phyloP scores from a whole-genome alignment of 1,140 invertebrate genomes.

The Luehdorfia chinensis region DNA sequence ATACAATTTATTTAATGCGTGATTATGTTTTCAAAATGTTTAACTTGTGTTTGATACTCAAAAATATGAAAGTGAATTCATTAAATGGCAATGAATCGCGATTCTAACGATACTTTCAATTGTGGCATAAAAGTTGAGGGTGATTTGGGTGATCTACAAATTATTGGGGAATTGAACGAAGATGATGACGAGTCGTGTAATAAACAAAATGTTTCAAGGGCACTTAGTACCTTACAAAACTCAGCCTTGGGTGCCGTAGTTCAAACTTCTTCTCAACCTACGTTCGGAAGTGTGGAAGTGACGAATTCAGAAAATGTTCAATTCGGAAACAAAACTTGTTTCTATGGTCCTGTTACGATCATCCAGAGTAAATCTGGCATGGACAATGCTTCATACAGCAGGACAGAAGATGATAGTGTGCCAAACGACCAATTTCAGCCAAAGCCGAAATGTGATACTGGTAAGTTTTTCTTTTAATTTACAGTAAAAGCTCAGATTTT shows the following conservation, averaged over 20 bases:
- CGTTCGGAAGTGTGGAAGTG: slow-evolving; percentile 43
- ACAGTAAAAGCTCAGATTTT: no score
- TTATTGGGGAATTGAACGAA: slow-evolving; percentile 39
- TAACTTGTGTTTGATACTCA: slow-evolving; percentile 6
- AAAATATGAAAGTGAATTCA: slow-evolving; percentile 17
- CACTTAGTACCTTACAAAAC: slow-evolving; percentile 23
- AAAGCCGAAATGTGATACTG: slow-evolving; percentile 15
- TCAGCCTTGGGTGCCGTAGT: slow-evolving; percentile 34
- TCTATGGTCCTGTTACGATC: slow-evolving; percentile 63
- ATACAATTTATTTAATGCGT: no score
- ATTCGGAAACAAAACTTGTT: slow-evolving; percentile 63
- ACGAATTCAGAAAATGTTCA: slow-evolving; percentile 56
- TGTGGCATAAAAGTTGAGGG: slow-evolving; percentile 41
- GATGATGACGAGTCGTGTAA: slow-evolving; percentile 28
- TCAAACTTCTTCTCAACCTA: slow-evolving; percentile 29
- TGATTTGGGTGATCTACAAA: slow-evolving; percentile 49
- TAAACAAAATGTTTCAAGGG: slow-evolving; percentile 27
- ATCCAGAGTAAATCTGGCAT: slow-evolving; percentile 45
- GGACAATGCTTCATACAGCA: slow-evolving; percentile 49
- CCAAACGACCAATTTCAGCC: slow-evolving; percentile 1
- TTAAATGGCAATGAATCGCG: slow-evolving; percentile 42
- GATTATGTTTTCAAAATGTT: slow-evolving; percentile 8
- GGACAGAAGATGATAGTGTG: slow-evolving; percentile 37
- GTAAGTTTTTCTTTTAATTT: slow-evolving; percentile 41
- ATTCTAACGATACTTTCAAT: slow-evolving; percentile 26